Base-by-base conservation (phyloP, 2,797 vertebrate genomes). In the Cyprinella venusta region DNA sequence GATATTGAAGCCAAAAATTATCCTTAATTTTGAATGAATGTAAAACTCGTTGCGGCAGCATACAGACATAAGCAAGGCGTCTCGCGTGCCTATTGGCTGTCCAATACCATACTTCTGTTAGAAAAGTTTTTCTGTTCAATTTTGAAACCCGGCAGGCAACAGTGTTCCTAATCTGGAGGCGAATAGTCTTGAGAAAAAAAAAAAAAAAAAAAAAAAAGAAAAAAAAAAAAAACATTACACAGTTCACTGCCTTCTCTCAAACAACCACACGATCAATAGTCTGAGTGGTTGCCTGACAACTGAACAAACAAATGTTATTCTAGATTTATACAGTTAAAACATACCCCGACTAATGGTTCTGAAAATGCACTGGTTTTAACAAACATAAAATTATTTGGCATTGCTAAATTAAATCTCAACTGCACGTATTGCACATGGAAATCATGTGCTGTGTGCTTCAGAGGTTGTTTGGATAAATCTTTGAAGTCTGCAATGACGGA, bases 381-480 rank as follows among this genome's bases (percentile, higher is more conserved):
- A 68, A 67, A 82, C n/a, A 68, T 16, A 42, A 21, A 42, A 40
- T 82, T 42, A 75, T 67, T 56, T 68, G 19, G 18, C 33, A 70
- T 40, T 19, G 48, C 64, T 59, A 76, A 82, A 82, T 76, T 69
- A 45, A 82, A 82, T 48, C 33, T 36, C 48, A 63, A 24, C 45
- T 30, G 26, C 26, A 63, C 56, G 63, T n/a, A 50, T 81, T 59
- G 61, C 48, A 70, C 13, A 67, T 54, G 5, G 50, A 86, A 86
- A 92, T 88, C 87, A 86, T 89, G 90, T 89, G 90, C 91, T 91
- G 90, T 92, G 91, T 89, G 89, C 89, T 93, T 90, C 86, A 89
- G 89, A 90, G 91, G 89, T 88, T 89, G 88, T 87, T 89, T 90
- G 87, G 92, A 93, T 90, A 91, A 92, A 93, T 94, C 92, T 91